Evolutionary conservation across 2,888 invertebrate genomes (phyloP).

Genomic region (Eurytoma californica): DNA sequence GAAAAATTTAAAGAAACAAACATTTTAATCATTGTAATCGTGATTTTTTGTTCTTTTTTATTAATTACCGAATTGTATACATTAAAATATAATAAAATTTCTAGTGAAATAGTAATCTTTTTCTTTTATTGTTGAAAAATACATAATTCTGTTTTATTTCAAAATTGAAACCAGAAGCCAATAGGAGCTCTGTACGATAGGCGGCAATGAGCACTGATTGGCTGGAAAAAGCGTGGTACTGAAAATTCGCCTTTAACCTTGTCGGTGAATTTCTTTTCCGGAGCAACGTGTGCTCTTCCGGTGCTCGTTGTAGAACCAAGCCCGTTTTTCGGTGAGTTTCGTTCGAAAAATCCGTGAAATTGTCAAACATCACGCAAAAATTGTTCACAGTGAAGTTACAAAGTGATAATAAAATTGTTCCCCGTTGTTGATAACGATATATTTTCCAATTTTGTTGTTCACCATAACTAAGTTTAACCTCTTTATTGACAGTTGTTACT

Average conservation of each 20-base stretch:
- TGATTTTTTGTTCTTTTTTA: no score
- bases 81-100: no score
- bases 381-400: not conserved
- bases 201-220: not conserved
- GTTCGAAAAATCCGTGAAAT: constrained; percentile 32
- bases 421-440: constrained; percentile 3
- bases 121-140: no score
- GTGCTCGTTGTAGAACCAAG: constrained; percentile 38
- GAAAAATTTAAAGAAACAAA: no score
- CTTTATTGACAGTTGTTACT: constrained; percentile 18
- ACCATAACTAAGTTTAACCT: constrained; percentile 10
- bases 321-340: constrained; percentile 50
- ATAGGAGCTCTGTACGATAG: no score
- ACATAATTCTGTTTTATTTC: no score
- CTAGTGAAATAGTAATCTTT: no score
- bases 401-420: constrained; percentile 5
- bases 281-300: constrained; percentile 43
- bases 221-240: not conserved
- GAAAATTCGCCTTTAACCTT: constrained; percentile 5
- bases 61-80: no score
- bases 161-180: no score
- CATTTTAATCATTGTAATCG: no score
- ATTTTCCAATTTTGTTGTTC: constrained; percentile 26
- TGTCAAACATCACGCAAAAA: constrained; percentile 17
- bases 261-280: constrained; percentile 34